phyloP scores from a whole-genome alignment of 2,797 vertebrate species.

The Phataginus tetradactyla region DNA sequence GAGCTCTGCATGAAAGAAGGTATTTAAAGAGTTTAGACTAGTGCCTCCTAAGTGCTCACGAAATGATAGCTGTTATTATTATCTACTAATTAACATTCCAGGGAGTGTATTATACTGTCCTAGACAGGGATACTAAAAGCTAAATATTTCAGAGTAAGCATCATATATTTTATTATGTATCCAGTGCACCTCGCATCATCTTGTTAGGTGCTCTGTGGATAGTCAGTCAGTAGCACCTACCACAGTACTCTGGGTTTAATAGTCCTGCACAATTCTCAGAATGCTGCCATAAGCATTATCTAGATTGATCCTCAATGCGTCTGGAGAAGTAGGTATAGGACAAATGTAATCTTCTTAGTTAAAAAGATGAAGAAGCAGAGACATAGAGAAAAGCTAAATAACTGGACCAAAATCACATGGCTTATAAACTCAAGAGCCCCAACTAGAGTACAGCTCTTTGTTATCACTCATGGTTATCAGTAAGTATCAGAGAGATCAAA shows the following conservation, averaged over 20 bases:
- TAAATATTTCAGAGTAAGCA: neutral
- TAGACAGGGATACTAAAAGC: neutral
- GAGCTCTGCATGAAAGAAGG: neutral
- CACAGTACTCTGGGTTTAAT: neutral
- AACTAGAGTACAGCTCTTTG: neutral
- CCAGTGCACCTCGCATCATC: neutral
- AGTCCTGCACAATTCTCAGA: neutral
- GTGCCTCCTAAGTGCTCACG: neutral
- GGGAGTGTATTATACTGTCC: neutral
- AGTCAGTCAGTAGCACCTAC: neutral
- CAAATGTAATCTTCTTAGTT: neutral
- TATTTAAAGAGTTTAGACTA: neutral
- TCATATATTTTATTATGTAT: neutral
- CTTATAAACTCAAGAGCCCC: neutral
- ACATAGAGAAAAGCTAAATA: neutral
- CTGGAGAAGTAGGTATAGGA: neutral
- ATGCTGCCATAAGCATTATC: neutral
- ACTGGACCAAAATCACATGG: neutral
- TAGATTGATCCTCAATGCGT: neutral
- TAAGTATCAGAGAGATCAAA: neutral
- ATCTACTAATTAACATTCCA: constrained; percentile 5
- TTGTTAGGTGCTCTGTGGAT: neutral
- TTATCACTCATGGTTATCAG: neutral
- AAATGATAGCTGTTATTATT: neutral
- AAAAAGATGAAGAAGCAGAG: neutral